Evolutionary conservation across 1,140 invertebrate species (phyloP).

Genomic region (Stegodyphus dumicola): DNA sequence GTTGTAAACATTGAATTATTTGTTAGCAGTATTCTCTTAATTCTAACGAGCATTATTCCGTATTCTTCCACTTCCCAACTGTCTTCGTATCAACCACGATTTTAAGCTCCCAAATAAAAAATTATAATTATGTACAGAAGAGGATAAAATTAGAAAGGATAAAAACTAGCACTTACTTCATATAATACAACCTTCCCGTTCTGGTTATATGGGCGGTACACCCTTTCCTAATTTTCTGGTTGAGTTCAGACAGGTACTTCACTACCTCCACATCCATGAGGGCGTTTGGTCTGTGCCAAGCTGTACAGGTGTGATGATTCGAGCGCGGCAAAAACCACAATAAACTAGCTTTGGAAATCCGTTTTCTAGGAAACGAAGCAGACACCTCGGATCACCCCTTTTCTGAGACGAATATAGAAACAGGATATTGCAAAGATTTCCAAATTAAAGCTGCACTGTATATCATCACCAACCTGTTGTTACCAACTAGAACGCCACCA

Average conservation of each 20-base stretch:
- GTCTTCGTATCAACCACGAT: no score
- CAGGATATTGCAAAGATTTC: neutral
- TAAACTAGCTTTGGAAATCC: neutral
- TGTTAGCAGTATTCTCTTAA: no score
- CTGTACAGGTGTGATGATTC: neutral
- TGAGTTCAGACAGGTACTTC: constrained; percentile 64
- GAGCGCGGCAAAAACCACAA: neutral
- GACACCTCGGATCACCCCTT: neutral
- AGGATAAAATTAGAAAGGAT: neutral
- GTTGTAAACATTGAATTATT: no score
- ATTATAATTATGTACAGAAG: no score
- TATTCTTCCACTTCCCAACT: no score
- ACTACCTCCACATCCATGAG: constrained; percentile 49
- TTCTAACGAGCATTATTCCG: no score
- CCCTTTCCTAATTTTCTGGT: constrained; percentile 68
- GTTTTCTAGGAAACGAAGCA: neutral
- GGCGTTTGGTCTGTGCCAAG: neutral
- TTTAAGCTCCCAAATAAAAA: no score
- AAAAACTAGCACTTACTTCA: constrained; percentile 77
- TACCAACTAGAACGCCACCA: neutral
- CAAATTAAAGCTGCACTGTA: neutral
- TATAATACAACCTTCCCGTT: constrained; percentile 81
- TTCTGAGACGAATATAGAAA: neutral
- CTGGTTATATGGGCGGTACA: constrained; percentile 80
- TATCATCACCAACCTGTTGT: neutral